Conservation (phyloP, 2,113 vertebrate genomes). For the Macquaria australasica region DNA sequence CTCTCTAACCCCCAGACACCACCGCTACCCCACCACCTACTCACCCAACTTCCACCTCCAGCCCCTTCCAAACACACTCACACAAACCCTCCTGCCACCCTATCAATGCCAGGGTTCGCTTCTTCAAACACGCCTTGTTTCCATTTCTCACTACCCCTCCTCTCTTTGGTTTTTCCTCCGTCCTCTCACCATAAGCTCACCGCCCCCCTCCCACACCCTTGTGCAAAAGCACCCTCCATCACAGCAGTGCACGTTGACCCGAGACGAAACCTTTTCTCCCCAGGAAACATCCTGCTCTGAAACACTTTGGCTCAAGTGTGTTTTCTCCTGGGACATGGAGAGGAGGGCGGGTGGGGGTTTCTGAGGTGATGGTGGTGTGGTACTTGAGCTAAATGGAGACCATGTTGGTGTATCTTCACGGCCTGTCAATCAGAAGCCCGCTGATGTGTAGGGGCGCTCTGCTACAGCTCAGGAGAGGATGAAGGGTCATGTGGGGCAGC, state of each 20-base stretch:
- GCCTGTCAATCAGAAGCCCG: constrained; percentile 82
- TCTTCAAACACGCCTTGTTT: constrained; percentile 69
- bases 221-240: constrained; percentile 88
- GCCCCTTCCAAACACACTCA: constrained; percentile 17
- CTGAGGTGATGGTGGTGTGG: constrained; percentile 77
- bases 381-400: constrained; percentile 86
- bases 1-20: constrained; percentile 59
- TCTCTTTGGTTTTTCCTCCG: constrained; percentile 58
- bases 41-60: constrained; percentile 59
- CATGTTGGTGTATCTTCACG: constrained; percentile 85
- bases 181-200: constrained; percentile 63
- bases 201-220: constrained; percentile 63
- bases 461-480: constrained; percentile 76
- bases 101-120: constrained; percentile 70
- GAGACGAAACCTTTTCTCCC: constrained; percentile 97
- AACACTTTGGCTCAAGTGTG: constrained; percentile 99
- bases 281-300: constrained; percentile 98
- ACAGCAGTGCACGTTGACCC: constrained; percentile 96
- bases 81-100: constrained; percentile 23
- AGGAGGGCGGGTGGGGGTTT: constrained; percentile 67
- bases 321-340: constrained; percentile 91
- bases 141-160: constrained; percentile 71
- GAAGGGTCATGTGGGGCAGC: constrained; percentile 77
- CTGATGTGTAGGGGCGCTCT: constrained; percentile 78
- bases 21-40: constrained; percentile 79